These are phyloP conservation scores for Neolamprologus tretocephalus DNA, from an alignment of 2,113 vertebrate species.

Conservation along the genomic window DNA sequence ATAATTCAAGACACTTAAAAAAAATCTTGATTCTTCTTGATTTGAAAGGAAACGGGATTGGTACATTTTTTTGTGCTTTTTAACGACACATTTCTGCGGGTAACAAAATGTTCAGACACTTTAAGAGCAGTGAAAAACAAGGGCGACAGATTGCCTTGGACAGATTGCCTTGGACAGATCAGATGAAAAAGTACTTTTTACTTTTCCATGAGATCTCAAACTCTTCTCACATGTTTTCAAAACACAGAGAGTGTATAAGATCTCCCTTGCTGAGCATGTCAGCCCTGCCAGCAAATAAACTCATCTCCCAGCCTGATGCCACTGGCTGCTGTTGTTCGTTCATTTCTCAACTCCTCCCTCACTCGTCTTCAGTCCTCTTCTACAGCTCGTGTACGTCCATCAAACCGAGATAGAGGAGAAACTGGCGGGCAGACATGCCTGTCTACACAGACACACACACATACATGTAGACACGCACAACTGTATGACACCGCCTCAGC, in stretches of 20 bases:
- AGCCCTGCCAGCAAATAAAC: conserved; percentile 22
- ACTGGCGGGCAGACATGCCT: not conserved
- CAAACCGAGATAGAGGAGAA: not conserved
- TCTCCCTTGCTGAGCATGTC: conserved; percentile 7
- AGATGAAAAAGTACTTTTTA: not conserved
- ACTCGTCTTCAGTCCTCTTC: not conserved
- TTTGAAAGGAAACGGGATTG: not conserved
- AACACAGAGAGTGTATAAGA: not conserved
- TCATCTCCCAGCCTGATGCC: conserved; percentile 15
- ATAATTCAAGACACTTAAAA: not conserved
- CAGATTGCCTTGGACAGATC: not conserved
- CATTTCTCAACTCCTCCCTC: not conserved
- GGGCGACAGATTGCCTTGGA: not conserved
- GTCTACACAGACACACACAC: not conserved
- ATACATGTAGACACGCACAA: not conserved
- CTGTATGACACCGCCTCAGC: not conserved
- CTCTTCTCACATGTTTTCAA: not conserved
- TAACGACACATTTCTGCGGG: not conserved
- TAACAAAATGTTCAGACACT: not conserved
- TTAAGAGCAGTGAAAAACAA: not conserved
- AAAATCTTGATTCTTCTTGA: not conserved
- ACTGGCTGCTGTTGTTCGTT: not conserved
- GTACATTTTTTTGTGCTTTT: not conserved
- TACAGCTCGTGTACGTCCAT: not conserved
- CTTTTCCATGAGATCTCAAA: not conserved